Evolutionary conservation across 2,888 invertebrate species (phyloP).

Genomic region (Euplagia quadripunctaria): DNA sequence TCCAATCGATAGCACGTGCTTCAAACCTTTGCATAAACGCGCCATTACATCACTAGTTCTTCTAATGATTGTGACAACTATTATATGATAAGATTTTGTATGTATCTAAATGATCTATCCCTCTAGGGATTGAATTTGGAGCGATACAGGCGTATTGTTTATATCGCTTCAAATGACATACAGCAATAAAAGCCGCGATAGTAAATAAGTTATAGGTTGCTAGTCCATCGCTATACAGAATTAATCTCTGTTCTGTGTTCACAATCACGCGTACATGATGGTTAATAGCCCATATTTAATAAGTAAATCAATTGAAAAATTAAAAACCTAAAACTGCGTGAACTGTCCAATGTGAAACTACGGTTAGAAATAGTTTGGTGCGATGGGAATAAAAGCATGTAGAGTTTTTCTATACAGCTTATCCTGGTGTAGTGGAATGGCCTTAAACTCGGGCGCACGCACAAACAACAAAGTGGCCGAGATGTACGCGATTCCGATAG

Average conservation of each 20-base stretch:
- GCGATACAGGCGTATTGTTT: conserved; percentile 22
- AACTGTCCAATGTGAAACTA: conserved; percentile 75
- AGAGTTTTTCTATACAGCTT: conserved; percentile 68
- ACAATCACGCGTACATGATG: conserved; percentile 74
- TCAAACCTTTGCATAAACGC: conserved; percentile 24
- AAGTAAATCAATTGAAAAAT: conserved; percentile 82
- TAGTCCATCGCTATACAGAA: conserved; percentile 30
- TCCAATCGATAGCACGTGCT: conserved; percentile 32
- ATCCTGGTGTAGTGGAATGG: conserved; percentile 63
- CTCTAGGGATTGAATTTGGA: conserved; percentile 34
- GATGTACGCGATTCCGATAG: conserved; percentile 74
- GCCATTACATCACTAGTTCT: conserved; percentile 34
- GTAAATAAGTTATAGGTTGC: conserved; percentile 50
- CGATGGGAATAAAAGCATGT: conserved; percentile 63
- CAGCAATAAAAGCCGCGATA: conserved; percentile 49
- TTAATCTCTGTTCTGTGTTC: conserved; percentile 70
- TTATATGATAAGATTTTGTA: conserved; percentile 47
- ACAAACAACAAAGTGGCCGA: conserved; percentile 78
- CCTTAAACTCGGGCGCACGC: conserved; percentile 73
- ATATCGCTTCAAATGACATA: conserved; percentile 37
- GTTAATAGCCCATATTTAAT: conserved; percentile 82
- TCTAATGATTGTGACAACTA: conserved; percentile 39
- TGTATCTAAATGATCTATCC: conserved; percentile 38
- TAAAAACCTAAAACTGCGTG: conserved; percentile 67
- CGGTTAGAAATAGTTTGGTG: conserved; percentile 54